A percentile compares a stretch with the other conserved stretches of the same genome.
Conservation (phyloP, 2,888 invertebrate species). For the Drosophila mercatorum region DNA sequence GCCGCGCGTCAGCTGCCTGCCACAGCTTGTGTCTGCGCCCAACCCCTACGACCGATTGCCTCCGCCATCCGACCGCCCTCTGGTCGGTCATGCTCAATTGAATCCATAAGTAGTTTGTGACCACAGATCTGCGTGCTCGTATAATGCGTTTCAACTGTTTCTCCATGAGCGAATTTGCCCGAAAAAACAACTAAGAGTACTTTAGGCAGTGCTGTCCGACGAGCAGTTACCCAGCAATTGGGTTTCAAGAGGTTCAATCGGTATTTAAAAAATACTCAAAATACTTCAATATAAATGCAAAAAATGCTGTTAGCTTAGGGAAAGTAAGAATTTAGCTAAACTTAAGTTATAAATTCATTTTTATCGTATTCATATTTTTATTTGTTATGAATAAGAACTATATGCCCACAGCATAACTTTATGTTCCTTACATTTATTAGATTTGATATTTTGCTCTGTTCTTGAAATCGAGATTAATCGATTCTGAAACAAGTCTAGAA, state of each 20-base stretch:
- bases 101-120: conserved; percentile 79
- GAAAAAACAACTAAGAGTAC: conserved; percentile 20
- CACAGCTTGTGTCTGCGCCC: conserved; percentile 35
- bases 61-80: conserved; percentile 4
- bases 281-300: too few relatives aligned
- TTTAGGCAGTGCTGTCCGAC: background rate
- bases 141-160: conserved; percentile 78
- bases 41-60: conserved; percentile 2
- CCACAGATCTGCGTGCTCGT: conserved; percentile 75
- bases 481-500: too few relatives aligned
- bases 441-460: too few relatives aligned
- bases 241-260: background rate
- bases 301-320: too few relatives aligned
- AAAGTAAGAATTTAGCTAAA: too few relatives aligned
- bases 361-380: too few relatives aligned
- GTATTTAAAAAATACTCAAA: background rate
- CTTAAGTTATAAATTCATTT: too few relatives aligned
- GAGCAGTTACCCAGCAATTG: conserved; percentile 1
- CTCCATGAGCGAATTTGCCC: conserved; percentile 67
- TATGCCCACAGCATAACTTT: too few relatives aligned
- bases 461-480: too few relatives aligned
- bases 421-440: too few relatives aligned
- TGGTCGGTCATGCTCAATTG: conserved; percentile 75
- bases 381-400: too few relatives aligned
- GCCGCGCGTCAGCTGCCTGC: conserved; percentile 70